Conservation (phyloP, 1,140 invertebrate species). For the Lordiphosa collinella region DNA sequence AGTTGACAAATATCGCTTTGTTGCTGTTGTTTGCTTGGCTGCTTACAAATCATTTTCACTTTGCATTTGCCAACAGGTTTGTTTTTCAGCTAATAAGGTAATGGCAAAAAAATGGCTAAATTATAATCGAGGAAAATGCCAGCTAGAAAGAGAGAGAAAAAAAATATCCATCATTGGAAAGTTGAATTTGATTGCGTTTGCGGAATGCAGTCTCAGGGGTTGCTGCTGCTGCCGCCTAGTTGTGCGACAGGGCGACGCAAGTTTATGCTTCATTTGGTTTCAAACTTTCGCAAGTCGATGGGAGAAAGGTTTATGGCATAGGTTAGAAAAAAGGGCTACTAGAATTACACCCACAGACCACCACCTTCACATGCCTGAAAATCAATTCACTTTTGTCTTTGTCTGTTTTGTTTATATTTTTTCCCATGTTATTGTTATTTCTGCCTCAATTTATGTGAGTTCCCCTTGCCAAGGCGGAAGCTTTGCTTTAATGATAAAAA, state of each 20-base stretch:
- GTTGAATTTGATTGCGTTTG: conserved; percentile 50
- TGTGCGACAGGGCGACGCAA: conserved; percentile 38
- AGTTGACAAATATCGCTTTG: too few relatives aligned
- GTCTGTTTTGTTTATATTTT: neutral
- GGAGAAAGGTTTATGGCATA: neutral
- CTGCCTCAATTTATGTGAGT: conserved; percentile 10
- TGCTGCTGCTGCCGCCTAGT: conserved; percentile 20
- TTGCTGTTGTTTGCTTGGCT: neutral
- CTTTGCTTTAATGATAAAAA: conserved; percentile 8
- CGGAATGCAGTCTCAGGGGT: conserved; percentile 34
- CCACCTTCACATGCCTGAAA: conserved; percentile 29
- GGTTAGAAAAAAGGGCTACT: conserved; percentile 1
- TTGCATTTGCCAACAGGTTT: conserved; percentile 36
- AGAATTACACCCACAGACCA: conserved; percentile 14
- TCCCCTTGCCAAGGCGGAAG: conserved; percentile 2
- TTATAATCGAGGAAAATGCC: conserved; percentile 34
- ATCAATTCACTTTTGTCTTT: conserved; percentile 31
- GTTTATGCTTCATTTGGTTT: conserved; percentile 42
- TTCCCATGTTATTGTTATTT: conserved; percentile 4
- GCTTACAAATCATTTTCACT: conserved; percentile 36
- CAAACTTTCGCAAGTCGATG: conserved; percentile 3
- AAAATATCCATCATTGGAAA: conserved; percentile 51
- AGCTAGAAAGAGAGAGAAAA: neutral
- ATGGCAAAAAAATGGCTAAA: conserved; percentile 36
- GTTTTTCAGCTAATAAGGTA: conserved; percentile 29